Evolutionary conservation across 2,888 invertebrate species (phyloP), one percentile per base, ranked within the genome.

Genomic region (Rhagium mordax): DNA sequence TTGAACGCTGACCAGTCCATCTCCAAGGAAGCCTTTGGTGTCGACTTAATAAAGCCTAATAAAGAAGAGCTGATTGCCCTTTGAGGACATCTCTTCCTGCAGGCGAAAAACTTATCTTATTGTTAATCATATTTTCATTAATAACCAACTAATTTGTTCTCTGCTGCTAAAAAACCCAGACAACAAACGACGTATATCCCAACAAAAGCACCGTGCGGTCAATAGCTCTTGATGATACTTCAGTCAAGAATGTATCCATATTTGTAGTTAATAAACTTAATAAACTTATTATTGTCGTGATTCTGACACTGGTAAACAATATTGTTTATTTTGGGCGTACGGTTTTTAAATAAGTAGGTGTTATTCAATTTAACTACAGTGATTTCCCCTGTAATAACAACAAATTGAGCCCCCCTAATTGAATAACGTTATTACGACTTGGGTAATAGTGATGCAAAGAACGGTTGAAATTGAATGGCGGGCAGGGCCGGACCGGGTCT

Each of bases 381-480:
- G 69, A 73, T 73, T 68, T 64, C 61, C 59, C 60, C 15, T 64
- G 48, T 71, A 68, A 65, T 68, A 41, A 41, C 41, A 71, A 71
- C 71, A 57, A 74, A 75, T 62, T 64, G 60, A 61, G 66, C 62
- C 72, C 66, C 64, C 65, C 72, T 74, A 41, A 79, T 79, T 72
- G 74, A 76, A 80, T 78, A 66, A 72, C 51, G 70, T 59, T 75
- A 76, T 72, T 75, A 71, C 75, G 74, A 79, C 79, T 80, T 78
- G 70, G 79, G 76, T 70, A 77, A 75, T 49, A 48, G 76, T 65
- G 70, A 64, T 59, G 70, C 24, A 48, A 74, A 72, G 75, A 76
- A 74, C 78, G 59, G 74, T 75, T 79, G 73, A 74, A 76, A 78
- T 78, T 77, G 74, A 76, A 75, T 78, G 48, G 21, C 53, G 57